Evolutionary conservation across 2,797 vertebrate species (phyloP).

Genomic region (Poeciliopsis infans): DNA sequence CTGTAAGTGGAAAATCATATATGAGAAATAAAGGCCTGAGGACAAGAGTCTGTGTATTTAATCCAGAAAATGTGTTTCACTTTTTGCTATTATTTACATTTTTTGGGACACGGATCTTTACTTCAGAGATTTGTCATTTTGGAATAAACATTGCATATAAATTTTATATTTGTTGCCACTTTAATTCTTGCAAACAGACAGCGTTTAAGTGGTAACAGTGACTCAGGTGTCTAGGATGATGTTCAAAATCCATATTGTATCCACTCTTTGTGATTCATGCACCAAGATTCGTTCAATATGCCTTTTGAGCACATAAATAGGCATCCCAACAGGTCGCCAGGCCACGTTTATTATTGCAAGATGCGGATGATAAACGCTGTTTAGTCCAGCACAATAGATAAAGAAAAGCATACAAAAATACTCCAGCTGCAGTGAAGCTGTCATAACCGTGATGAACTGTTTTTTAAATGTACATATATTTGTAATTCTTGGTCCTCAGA

Average conservation of each 20-base stretch:
- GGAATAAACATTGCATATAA: background rate
- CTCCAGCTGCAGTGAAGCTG: background rate
- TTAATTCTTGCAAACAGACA: background rate
- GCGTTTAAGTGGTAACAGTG: background rate
- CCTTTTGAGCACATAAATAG: background rate
- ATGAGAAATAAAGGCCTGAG: background rate
- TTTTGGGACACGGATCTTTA: no score
- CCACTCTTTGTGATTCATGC: background rate
- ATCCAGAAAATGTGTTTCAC: background rate
- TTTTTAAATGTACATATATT: background rate
- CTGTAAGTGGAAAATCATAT: background rate
- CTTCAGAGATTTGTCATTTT: background rate
- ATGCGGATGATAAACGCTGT: background rate
- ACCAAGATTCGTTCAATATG: background rate
- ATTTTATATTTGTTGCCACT: background rate
- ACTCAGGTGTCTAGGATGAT: constrained; percentile 6
- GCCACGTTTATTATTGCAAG: background rate
- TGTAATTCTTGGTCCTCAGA: background rate
- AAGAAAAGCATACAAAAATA: background rate
- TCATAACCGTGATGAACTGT: background rate
- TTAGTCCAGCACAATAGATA: background rate
- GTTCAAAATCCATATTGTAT: background rate
- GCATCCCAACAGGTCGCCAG: background rate
- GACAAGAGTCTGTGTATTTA: background rate
- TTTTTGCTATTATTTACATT: background rate